A percentile compares a stretch with the other conserved stretches of the same genome.
Conservation (phyloP, 2,797 vertebrate species). For the Bradypus variegatus region DNA sequence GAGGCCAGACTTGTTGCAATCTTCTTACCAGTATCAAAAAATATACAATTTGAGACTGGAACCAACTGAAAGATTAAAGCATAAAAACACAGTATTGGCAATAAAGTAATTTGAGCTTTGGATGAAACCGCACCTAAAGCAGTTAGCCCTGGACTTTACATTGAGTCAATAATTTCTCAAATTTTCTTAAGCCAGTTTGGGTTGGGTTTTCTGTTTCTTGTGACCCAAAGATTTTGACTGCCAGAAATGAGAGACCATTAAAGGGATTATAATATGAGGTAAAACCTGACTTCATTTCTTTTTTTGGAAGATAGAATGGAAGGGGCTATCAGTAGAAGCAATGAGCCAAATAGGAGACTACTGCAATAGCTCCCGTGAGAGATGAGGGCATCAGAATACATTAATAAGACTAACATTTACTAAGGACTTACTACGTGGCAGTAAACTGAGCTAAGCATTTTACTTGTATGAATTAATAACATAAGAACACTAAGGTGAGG, state of each 20-base stretch:
- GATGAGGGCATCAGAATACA: background rate
- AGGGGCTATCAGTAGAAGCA: background rate
- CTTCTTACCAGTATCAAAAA: background rate
- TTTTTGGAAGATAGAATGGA: background rate
- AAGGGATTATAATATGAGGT: background rate
- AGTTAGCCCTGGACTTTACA: background rate
- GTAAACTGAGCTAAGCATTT: background rate
- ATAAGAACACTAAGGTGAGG: background rate
- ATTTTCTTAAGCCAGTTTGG: background rate
- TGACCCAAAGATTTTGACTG: background rate
- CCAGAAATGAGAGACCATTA: background rate
- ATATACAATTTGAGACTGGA: background rate
- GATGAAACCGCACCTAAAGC: background rate
- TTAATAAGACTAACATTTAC: background rate
- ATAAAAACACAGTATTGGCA: background rate
- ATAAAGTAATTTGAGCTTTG: background rate
- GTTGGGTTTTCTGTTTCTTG: constrained; percentile 9
- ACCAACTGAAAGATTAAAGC: background rate
- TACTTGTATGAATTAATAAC: background rate
- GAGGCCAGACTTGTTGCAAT: background rate
- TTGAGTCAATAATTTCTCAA: background rate
- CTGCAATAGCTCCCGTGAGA: background rate
- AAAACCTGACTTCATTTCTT: background rate
- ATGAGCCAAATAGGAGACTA: background rate
- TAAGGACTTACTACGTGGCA: background rate